phyloP scores from a whole-genome alignment of 2,113 vertebrate species.

The Tragelaphus strepsiceros region DNA sequence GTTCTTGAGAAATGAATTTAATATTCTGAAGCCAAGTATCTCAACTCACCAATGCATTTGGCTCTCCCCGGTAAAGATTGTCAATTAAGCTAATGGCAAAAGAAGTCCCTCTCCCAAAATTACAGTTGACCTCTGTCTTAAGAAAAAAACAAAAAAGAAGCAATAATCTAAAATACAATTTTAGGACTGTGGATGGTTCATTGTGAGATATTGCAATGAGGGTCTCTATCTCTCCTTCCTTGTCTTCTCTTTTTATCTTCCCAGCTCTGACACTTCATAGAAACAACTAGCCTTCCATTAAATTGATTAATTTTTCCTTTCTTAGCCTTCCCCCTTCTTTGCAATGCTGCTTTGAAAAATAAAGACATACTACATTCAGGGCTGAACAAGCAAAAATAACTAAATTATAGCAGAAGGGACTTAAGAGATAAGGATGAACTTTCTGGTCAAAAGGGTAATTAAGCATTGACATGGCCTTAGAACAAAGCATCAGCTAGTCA shows the following conservation, averaged over 20 bases:
- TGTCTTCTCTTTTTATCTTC: neutral
- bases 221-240: neutral
- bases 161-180: neutral
- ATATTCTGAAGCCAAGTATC: neutral
- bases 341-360: neutral
- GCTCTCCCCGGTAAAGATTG: neutral
- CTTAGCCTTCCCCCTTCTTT: neutral
- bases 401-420: neutral
- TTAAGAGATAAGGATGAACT: neutral
- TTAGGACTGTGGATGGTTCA: neutral
- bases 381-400: neutral
- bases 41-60: neutral
- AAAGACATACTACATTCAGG: neutral
- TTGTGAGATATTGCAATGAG: fast-evolving
- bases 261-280: neutral
- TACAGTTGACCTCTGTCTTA: neutral
- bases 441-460: neutral
- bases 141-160: neutral
- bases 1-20: conserved; percentile 4
- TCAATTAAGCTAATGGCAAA: neutral
- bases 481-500: neutral
- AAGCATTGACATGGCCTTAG: neutral
- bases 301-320: neutral
- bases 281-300: neutral
- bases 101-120: neutral